These are phyloP conservation scores for Trachelus troglodyta DNA, from an alignment of 2,888 invertebrate genomes.

Conservation along the genomic window DNA sequence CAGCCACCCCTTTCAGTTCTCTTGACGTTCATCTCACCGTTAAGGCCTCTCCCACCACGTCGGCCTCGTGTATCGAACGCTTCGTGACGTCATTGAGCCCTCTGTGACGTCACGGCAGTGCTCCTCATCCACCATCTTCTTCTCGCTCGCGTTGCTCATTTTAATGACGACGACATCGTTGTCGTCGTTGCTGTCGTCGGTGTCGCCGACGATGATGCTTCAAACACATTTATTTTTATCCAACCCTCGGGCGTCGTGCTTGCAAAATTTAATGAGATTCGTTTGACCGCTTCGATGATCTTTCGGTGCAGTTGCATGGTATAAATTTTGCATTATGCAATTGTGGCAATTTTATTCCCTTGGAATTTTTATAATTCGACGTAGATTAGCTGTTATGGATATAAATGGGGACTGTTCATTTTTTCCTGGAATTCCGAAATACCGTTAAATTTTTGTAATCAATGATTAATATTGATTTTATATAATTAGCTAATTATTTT, in stretches of 20 bases:
- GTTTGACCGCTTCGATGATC: background rate
- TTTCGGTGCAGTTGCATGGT: background rate
- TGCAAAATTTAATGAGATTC: background rate
- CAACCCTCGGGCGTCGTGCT: background rate
- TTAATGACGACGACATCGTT: constrained; percentile 1
- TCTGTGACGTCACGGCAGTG: constrained; percentile 55
- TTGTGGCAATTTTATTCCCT: background rate
- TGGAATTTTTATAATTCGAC: background rate
- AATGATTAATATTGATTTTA: background rate
- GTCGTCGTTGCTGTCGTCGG: background rate
- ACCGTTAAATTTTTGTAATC: no score
- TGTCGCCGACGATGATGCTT: background rate
- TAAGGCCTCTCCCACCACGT: constrained; percentile 16
- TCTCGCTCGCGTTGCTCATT: constrained; percentile 2
- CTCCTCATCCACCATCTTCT: constrained; percentile 31
- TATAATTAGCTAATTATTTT: background rate
- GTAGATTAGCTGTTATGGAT: background rate
- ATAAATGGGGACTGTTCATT: background rate
- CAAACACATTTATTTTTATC: background rate
- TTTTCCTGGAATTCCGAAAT: no score
- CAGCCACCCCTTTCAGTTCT: constrained; percentile 10
- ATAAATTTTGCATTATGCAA: background rate
- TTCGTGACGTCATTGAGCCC: constrained; percentile 58
- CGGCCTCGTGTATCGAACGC: constrained; percentile 55
- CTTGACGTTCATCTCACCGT: constrained; percentile 16